Evolutionary conservation across 1,140 invertebrate genomes (phyloP).

Genomic region (Drosophila trapezifrons): DNA sequence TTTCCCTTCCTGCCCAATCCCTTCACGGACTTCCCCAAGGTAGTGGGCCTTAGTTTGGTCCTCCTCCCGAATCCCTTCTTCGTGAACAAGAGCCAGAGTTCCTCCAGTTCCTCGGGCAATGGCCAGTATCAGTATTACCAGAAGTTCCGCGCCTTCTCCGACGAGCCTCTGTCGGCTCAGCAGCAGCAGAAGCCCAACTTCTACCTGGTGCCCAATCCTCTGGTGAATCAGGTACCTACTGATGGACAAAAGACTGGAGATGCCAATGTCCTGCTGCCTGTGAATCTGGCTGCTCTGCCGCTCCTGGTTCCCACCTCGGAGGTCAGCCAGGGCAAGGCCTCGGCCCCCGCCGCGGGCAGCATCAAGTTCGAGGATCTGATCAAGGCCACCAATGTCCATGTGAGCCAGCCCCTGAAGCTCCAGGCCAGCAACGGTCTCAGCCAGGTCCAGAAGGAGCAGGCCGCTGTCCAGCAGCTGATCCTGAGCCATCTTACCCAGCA

Average conservation of each 20-base stretch:
- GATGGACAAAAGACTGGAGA: conserved; percentile 21
- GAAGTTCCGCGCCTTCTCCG: conserved; percentile 36
- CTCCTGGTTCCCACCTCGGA: conserved; percentile 35
- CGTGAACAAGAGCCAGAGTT: conserved; percentile 16
- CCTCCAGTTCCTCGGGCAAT: background rate
- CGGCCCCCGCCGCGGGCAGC: background rate
- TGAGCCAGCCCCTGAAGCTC: conserved; percentile 27
- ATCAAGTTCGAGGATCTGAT: conserved; percentile 34
- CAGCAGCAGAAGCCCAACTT: conserved; percentile 25
- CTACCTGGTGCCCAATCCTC: conserved; percentile 47
- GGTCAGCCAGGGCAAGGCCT: background rate
- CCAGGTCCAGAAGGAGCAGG: conserved; percentile 26
- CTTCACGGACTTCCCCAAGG: conserved; percentile 47
- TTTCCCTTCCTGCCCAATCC: conserved; percentile 63
- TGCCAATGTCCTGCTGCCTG: conserved; percentile 23
- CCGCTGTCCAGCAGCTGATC: conserved; percentile 31
- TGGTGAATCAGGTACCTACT: conserved; percentile 3
- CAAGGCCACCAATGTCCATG: conserved; percentile 34
- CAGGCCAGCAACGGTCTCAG: conserved; percentile 10
- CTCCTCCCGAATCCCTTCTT: conserved; percentile 46
- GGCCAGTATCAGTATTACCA: conserved; percentile 1
- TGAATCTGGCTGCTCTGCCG: conserved; percentile 42
- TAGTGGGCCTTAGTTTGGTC: conserved; percentile 43
- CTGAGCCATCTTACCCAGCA: conserved; percentile 21
- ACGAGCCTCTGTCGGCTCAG: conserved; percentile 2